Base-by-base conservation (phyloP, 2,113 vertebrate species). In the Trachemys scripta region DNA sequence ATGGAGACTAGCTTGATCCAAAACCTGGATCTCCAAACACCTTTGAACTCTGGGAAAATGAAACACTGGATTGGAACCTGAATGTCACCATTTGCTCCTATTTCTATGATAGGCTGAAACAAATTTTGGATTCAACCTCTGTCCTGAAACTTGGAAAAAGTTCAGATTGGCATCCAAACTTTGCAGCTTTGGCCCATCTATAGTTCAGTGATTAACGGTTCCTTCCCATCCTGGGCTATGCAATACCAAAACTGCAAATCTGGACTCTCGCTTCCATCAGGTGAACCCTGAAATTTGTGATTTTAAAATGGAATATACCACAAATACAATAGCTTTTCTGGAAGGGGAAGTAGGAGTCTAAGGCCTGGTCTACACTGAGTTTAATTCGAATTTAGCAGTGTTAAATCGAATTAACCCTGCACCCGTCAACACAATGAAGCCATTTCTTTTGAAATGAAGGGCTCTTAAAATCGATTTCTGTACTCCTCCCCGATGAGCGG, bases 1-100 rank as follows among this genome's bases (percentile, higher is more conserved):
- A 95, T 78, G 83, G 53, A 95, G 50, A 42, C 7, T 94, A 69
- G 47, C 92, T 59, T 95, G 79, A 92, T 96, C 86, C 90, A 57
- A 81, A 85, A 17, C 20, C 19, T 31, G 59, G 45, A 22, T 27
- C 42, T 20, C 53, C 51, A 94, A 90, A 72, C 0, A 0, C 65
- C 45, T 82, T 25, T 92, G 54, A 94, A 85, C 65, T 84, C 85
- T 10, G 83, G 27, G 86, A 83, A 82, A 92, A 93, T 9, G 1
- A 81, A 78, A 38, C 80, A 31, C 62, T 84, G 78, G 85, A 91
- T 56, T 81, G 91, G 11, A 42, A 22, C 53, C 3, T 80, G 78
- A 65, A 88, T 80, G 54, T 84, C 4, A 56, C 82, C 79, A 53
- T 42, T 85, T 78, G 53, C 20, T 95, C 5, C 19, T 87, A 6